phyloP scores from a whole-genome alignment of 2,113 vertebrate genomes.

The Terrapene triunguis region DNA sequence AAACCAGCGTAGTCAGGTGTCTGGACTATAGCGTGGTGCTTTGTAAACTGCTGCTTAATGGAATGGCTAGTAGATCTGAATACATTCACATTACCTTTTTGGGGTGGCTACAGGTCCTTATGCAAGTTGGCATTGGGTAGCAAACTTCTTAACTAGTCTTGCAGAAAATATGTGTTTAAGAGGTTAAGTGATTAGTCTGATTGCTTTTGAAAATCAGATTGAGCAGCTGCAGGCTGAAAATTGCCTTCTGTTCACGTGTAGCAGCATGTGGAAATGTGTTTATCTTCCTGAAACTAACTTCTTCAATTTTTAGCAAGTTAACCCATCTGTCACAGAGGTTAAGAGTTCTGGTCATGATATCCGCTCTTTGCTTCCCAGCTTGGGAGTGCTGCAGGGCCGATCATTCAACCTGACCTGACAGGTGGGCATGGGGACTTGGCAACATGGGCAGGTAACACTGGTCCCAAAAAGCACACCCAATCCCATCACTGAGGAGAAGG shows the following conservation, averaged over 20 bases:
- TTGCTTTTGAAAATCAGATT: background rate
- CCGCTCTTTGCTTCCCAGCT: background rate
- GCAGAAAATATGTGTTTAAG: background rate
- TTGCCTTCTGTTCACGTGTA: background rate
- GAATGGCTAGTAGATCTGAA: background rate
- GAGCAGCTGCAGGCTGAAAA: background rate
- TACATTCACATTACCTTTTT: background rate
- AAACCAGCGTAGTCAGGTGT: background rate
- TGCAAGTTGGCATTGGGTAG: background rate
- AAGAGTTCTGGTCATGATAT: background rate
- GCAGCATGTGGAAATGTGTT: background rate
- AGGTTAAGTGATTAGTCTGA: background rate
- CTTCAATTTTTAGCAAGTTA: background rate
- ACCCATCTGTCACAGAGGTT: background rate
- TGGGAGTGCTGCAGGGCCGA: background rate
- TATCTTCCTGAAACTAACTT: background rate
- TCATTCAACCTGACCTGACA: slow-evolving; percentile 47
- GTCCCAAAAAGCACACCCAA: background rate
- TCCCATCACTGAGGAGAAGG: background rate
- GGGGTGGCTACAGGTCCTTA: background rate
- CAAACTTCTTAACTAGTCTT: background rate
- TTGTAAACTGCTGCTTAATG: background rate
- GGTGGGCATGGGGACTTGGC: slow-evolving; percentile 39
- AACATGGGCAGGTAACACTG: background rate
- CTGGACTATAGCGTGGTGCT: background rate